Conservation (phyloP, 2,888 invertebrate species). For the Sphaerophoria taeniata region DNA sequence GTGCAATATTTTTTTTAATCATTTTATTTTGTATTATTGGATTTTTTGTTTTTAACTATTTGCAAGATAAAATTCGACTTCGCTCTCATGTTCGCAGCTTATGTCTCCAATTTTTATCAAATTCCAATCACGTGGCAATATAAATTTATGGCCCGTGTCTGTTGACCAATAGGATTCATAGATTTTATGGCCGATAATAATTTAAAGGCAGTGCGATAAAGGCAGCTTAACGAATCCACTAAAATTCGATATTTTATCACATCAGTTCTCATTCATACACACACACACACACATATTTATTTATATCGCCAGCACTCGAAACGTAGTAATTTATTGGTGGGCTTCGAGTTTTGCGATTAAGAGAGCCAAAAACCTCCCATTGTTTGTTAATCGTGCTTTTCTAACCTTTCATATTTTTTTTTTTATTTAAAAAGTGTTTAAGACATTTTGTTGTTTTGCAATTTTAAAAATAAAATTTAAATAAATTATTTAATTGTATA, state of each 20-base stretch:
- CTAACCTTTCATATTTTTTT: conserved; percentile 42
- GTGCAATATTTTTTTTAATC: conserved; percentile 60
- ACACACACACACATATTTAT: background rate
- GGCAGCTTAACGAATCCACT: conserved; percentile 35
- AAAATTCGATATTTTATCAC: conserved; percentile 61
- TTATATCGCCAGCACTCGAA: conserved; percentile 36
- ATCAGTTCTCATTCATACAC: conserved; percentile 11
- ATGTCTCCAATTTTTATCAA: conserved; percentile 15
- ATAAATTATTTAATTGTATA: conserved; percentile 48
- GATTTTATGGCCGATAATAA: conserved; percentile 49
- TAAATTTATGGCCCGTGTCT: conserved; percentile 31
- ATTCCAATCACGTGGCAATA: conserved; percentile 34
- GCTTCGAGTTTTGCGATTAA: conserved; percentile 37
- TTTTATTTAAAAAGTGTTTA: conserved; percentile 15
- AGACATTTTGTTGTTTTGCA: background rate
- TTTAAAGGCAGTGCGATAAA: conserved; percentile 47
- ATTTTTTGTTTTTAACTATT: conserved; percentile 11
- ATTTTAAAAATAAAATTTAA: background rate
- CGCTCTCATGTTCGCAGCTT: background rate
- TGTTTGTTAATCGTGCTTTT: conserved; percentile 38
- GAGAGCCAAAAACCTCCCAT: conserved; percentile 3
- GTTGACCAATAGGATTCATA: conserved; percentile 42
- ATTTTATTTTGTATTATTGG: conserved; percentile 5
- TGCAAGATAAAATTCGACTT: no score
- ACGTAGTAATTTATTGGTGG: conserved; percentile 37